Conservation (phyloP, 2,888 invertebrate species). For the Seira sanloemensis region DNA sequence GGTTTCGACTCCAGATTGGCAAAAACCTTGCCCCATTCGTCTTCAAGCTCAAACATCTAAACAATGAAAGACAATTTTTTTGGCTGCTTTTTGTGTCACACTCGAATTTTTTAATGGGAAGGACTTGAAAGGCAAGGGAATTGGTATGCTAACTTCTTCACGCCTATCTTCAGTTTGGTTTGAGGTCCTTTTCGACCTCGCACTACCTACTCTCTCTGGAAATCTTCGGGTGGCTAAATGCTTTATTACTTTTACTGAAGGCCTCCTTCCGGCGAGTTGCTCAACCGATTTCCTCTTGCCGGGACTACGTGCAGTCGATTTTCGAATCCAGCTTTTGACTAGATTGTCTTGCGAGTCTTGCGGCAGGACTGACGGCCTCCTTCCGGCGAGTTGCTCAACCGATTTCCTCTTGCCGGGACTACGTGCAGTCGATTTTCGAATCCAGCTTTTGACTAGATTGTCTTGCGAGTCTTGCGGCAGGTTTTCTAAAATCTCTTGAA, state of each 20-base stretch:
- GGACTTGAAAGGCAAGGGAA: neutral
- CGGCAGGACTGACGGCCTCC: conserved; percentile 34
- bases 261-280: conserved; percentile 18
- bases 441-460: conserved; percentile 55
- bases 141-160: neutral
- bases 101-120: neutral
- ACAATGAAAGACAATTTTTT: neutral
- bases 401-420: too few relatives aligned
- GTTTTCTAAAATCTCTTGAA: conserved; percentile 28
- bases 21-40: conserved; percentile 62
- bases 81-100: neutral
- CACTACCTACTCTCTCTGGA: conserved; percentile 2
- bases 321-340: conserved; percentile 49
- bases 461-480: conserved; percentile 52
- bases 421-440: conserved; percentile 28
- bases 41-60: conserved; percentile 58
- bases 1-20: conserved; percentile 35
- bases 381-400: too few relatives aligned
- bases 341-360: conserved; percentile 44
- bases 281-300: too few relatives aligned
- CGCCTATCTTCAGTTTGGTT: neutral
- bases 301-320: conserved; percentile 20
- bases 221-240: conserved; percentile 52
- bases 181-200: neutral
- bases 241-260: conserved; percentile 40